Base-by-base conservation (phyloP, 2,888 invertebrate genomes). In the Cantharis nigra region DNA sequence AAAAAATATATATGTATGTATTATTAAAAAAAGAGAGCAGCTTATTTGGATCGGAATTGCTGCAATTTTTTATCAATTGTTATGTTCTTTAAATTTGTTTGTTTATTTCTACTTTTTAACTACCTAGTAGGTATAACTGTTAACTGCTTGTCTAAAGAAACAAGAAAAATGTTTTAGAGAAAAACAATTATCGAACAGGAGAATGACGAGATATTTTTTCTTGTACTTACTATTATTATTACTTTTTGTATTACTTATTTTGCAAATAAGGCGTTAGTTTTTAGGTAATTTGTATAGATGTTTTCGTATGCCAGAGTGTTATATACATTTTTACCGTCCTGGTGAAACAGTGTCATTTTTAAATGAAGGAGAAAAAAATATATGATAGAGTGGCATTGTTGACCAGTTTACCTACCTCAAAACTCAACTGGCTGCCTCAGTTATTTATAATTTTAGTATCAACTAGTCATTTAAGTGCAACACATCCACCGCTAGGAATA, bases 211-310 rank as follows among this genome's bases (percentile, higher is more conserved):
- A 78, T 76, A 78, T 82, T 84, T 83, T 83, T 84, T 83, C 83
- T 84, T 84, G 84, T 85, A 85, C 84, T 85, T 85, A 84, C 26
- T 67, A 67, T 64, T 64, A 64, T 67, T 82, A 81, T 83, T 78
- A 75, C 70, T 83, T 82, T 83, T 83, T 82, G 81, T 82, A 81
- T 81, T 78, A 82, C 80, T 80, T 81, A 81, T 80, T 80, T 80
- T 81, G 80, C 77, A 73, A 78, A 72, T 80, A 80, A 78, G 78
- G 67, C 78, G 73, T 69, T 79, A 79, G 77, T 73, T 75, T 67
- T 76, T 78, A 79, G 69, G 73, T 67, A 74, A 73, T 72, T 74
- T 76, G 78, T 79, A 77, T 76, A 75, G 75, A 73, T 79, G 72
- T 77, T 79, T 77, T 79, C 76, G 76, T 79, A 80, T 80, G 82